Conservation (phyloP, 2,113 vertebrate species). For the Myiozetetes cayanensis region DNA sequence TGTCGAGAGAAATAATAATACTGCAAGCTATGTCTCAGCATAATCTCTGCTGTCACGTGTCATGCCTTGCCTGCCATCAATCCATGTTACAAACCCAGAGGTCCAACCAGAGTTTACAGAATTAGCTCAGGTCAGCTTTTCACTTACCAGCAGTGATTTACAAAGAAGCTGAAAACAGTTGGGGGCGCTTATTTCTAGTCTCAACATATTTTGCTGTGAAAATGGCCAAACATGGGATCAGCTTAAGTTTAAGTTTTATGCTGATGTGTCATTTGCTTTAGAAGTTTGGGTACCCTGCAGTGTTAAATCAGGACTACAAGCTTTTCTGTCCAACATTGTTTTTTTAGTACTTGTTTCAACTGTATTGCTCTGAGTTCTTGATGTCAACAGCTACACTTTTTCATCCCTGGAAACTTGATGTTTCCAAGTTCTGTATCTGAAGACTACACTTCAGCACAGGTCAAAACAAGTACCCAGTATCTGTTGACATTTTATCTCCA, state of each 20-base stretch:
- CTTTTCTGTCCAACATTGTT: not conserved
- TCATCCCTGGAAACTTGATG: not conserved
- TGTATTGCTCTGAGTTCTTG: not conserved
- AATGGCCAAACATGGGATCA: not conserved
- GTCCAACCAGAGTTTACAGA: not conserved
- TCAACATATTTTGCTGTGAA: not conserved
- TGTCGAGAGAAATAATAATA: not conserved
- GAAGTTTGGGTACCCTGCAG: not conserved
- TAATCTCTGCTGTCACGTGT: not conserved
- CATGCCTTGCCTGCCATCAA: not conserved
- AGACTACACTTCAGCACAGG: not conserved
- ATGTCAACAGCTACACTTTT: not conserved
- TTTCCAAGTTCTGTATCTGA: not conserved
- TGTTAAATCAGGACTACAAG: not conserved
- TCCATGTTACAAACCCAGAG: not conserved
- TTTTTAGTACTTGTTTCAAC: not conserved
- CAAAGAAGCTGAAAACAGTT: not conserved
- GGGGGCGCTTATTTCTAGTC: not conserved
- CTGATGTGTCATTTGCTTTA: not conserved
- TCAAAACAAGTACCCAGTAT: not conserved
- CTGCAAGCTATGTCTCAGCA: not conserved
- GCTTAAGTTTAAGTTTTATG: not conserved
- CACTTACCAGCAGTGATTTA: not conserved
- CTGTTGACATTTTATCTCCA: slow-evolving; percentile 19
- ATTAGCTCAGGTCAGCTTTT: not conserved